Evolutionary conservation across 1,140 invertebrate species (phyloP).

Genomic region (Magallana angulata): DNA sequence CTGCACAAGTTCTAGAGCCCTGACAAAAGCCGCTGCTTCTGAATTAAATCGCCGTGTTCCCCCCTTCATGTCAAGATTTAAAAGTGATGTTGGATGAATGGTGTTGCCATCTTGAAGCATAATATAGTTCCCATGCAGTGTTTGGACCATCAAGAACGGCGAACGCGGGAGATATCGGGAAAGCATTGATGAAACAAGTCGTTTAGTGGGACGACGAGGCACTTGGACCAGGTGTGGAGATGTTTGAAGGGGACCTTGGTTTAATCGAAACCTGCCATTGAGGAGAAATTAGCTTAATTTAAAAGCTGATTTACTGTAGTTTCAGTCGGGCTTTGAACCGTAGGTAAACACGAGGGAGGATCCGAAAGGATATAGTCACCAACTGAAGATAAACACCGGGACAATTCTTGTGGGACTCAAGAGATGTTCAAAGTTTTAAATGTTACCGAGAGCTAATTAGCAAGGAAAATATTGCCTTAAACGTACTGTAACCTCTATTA

Average conservation of each 20-base stretch:
- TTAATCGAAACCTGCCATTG: constrained; percentile 32
- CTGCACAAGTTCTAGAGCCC: constrained; percentile 10
- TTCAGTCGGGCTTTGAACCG: constrained; percentile 25
- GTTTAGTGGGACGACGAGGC: not conserved
- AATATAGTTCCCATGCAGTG: constrained; percentile 29
- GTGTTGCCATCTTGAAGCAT: constrained; percentile 21
- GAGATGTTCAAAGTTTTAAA: constrained; percentile 19
- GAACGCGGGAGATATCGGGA: not conserved
- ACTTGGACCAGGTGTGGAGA: constrained; percentile 23
- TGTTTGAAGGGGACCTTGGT: constrained; percentile 26
- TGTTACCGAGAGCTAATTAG: not conserved
- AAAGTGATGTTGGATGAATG: constrained; percentile 20
- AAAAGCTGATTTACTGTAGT: constrained; percentile 27
- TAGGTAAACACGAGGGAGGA: constrained; percentile 10
- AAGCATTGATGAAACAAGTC: constrained; percentile 19
- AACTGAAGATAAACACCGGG: not conserved
- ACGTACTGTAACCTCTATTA: not conserved
- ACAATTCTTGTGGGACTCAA: not conserved
- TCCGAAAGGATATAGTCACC: not conserved
- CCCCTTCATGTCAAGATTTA: constrained; percentile 1
- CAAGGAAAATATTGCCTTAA: not conserved
- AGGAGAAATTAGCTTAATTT: constrained; percentile 33
- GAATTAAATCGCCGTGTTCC: constrained; percentile 11
- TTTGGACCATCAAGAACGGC: constrained; percentile 10
- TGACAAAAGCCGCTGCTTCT: constrained; percentile 7